Base-by-base conservation (phyloP, 2,888 invertebrate genomes). In the Eupithecia subfuscata region DNA sequence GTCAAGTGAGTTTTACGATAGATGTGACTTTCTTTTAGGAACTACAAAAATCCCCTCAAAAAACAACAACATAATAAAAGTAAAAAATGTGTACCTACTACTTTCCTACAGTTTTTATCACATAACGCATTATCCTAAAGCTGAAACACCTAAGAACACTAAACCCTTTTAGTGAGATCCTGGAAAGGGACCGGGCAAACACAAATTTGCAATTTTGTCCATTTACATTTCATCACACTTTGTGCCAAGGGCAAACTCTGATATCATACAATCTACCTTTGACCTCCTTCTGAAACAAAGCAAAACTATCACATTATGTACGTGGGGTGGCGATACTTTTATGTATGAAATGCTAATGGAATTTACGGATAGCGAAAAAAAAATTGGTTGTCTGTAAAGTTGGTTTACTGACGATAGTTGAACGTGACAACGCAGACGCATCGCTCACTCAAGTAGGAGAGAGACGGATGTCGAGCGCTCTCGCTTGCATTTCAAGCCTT, bases 221-320 rank as follows among this genome's bases (percentile, higher is more conserved):
- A 86, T 87, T 88, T 88, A 88, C 87, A 88, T 88, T 88, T 88
- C 84, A 86, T 84, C 84, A 82, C 79, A 64, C 72, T 77, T 73
- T 68, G 68, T 73, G 69, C 64, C 74, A 74, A 74, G 72, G 74
- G 25, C 77, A 68, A 73, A 73, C 40, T 77, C 43, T 74, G 72
- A 74, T 77, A 77, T 74, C 60, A 77, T 77, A 60, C 56, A 69
- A 71, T 71, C 67, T 65, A 72, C 70, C 70, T 74, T 72, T 77
- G 72, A 64, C 30, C 56, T 72, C 69, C 67, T 72, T 48, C 60
- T 74, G 67, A 77, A 74, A 74, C 71, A 65, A 71, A 68, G 60
- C 43, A 48, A 70, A 34, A 64, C 64, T 64, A 18, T 34, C 34
- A 34, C 34, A 16, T 43, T 37, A 37, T 0, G 64, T 18, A 30